Evolutionary conservation across 2,888 invertebrate species (phyloP).

Genomic region (Antheraea yamamai): DNA sequence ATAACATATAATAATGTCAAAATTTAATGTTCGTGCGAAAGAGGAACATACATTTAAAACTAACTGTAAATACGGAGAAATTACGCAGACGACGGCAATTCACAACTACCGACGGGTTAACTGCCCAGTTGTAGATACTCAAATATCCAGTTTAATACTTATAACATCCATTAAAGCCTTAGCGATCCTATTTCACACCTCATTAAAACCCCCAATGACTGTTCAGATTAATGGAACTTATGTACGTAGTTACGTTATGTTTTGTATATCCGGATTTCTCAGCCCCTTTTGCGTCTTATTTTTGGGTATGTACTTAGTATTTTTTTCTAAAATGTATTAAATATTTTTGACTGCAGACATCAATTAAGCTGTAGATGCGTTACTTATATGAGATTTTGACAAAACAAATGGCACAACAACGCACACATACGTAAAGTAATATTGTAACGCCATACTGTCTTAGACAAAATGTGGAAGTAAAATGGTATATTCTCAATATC

Average conservation of each 20-base stretch:
- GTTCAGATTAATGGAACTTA: conserved; percentile 2
- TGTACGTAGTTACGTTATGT: not conserved
- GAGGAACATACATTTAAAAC: not conserved
- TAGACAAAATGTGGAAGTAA: too few species aligned
- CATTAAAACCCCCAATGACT: not conserved
- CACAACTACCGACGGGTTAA: not conserved
- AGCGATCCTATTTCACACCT: not conserved
- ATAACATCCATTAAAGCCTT: not conserved
- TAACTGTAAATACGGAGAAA: not conserved
- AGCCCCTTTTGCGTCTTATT: not conserved
- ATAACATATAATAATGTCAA: not conserved
- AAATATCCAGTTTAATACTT: conserved; percentile 5
- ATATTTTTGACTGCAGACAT: too few species aligned
- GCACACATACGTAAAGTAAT: too few species aligned
- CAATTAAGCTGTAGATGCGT: too few species aligned
- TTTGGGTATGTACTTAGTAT: not conserved
- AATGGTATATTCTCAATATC: too few species aligned
- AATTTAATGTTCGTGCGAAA: not conserved
- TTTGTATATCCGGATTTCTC: not conserved
- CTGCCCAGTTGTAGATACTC: not conserved
- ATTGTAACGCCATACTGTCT: too few species aligned
- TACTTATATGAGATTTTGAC: too few species aligned
- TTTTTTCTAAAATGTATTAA: too few species aligned
- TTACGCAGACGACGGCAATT: not conserved
- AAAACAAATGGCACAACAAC: too few species aligned